Base-by-base conservation (phyloP, 2,797 vertebrate genomes). In the Eulemur rubriventer region DNA sequence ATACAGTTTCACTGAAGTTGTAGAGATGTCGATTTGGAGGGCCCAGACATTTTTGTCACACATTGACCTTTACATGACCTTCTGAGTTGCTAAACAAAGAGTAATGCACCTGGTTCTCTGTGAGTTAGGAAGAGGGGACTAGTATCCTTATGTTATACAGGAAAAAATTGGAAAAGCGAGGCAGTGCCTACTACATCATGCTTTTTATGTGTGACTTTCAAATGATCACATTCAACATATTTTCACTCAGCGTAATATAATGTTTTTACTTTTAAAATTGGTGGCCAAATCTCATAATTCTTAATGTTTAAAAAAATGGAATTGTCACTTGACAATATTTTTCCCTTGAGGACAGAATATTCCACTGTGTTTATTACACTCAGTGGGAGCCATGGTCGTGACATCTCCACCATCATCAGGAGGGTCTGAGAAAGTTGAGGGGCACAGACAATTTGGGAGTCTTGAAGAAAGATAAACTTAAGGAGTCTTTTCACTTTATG, bases 181-280 rank as follows among this genome's bases (percentile, higher is more conserved):
- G 16, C 4, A 8, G 18, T 38, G 5, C 20, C 7, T 41, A 24
- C 65, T 65, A 38, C 33, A 13, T 67, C 11, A 1, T 20, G 6
- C 33, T 75, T 69, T 59, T 69, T 30, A 28, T 16, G 20, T 69
- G 3, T 46, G 55, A 48, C 87, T 94, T 95, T 57, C 20, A 87
- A n/a, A 26, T 70, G 50, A 59, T 83, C 55, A 65, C 48, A 24
- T 50, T 67, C 17, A 75, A 7, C 13, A 10, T 93, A 12, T 65
- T 95, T 80, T 92, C 52, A 67, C 35, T 92, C 43, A 52, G 30
- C 41, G 86, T 94, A 43, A 55, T 86, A 10, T n/a, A 38, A 79
- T 55, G 63, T 67, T 57, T 91, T 97, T 89, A 57, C 70, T 88
- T 92, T 93, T 50, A 46, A 61, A 75, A 79, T 93, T 46, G 55